These are phyloP conservation scores for Mnemiopsis leidyi DNA, from an alignment of 37 sponge, comb jelly and placozoan genomes.

Conservation along the genomic window DNA sequence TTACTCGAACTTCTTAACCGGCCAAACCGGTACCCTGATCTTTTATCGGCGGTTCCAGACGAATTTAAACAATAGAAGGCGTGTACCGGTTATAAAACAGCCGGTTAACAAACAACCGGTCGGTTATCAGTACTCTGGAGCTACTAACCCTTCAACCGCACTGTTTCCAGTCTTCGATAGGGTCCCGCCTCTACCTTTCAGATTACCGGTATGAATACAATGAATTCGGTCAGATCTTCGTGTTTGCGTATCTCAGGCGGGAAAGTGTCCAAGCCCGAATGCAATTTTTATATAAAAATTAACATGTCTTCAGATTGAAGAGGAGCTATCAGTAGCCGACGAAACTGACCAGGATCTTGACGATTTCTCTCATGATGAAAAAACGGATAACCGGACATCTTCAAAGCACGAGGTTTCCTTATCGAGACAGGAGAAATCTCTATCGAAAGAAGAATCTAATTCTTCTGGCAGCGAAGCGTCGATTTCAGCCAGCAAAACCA, in stretches of 20 bases:
- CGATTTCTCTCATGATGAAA: slow-evolving; percentile 28
- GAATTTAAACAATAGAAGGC: neutral
- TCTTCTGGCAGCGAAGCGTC: neutral
- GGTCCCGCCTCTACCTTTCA: neutral
- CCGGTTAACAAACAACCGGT: neutral
- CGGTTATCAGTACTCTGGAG: too few species aligned
- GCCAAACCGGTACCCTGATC: neutral
- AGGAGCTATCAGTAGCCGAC: neutral
- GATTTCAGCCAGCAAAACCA: slow-evolving; percentile 21
- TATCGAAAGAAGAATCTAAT: neutral
- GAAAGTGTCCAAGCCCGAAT: too few species aligned
- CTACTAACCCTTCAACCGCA: neutral
- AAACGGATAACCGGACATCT: neutral
- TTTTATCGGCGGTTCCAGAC: neutral
- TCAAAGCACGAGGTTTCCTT: neutral
- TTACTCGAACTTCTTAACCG: neutral
- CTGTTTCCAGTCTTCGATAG: neutral
- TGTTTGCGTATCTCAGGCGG: too few species aligned
- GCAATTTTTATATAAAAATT: too few species aligned
- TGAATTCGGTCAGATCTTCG: neutral
- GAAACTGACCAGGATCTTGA: slow-evolving; percentile 12
- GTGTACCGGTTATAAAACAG: neutral
- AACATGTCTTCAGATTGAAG: slow-evolving; percentile 66
- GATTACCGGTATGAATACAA: neutral
- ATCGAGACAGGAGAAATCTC: neutral